A percentile compares a stretch with the other conserved stretches of the same genome.
Conservation (phyloP, 2,888 invertebrate species). For the Hypomecis punctinalis region DNA sequence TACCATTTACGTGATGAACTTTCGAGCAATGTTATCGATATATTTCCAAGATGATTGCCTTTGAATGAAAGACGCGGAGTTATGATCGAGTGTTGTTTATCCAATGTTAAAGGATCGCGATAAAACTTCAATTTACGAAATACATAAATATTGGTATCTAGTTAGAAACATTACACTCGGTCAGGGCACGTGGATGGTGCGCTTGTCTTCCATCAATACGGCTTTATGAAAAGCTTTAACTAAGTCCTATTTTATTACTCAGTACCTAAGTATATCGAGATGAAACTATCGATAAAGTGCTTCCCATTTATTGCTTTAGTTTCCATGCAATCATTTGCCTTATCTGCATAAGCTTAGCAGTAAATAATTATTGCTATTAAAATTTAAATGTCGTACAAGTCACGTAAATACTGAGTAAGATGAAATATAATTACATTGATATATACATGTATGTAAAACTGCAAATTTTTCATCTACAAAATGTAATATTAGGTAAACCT, state of each 20-base stretch:
- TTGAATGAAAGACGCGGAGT: constrained; percentile 27
- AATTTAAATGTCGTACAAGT: background rate
- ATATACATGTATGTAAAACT: too few relatives aligned
- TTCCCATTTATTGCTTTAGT: too few relatives aligned
- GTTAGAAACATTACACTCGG: constrained; percentile 16
- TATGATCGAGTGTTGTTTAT: constrained; percentile 38
- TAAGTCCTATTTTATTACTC: too few relatives aligned
- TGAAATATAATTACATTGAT: too few relatives aligned
- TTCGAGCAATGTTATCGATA: constrained; percentile 20
- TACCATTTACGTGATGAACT: constrained; percentile 20
- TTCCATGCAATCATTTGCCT: too few relatives aligned
- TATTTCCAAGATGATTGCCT: constrained; percentile 28
- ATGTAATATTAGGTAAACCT: too few relatives aligned
- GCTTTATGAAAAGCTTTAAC: constrained; percentile 16
- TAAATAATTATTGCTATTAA: too few relatives aligned
- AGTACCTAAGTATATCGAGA: too few relatives aligned
- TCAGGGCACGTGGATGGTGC: constrained; percentile 19
- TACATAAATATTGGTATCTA: constrained; percentile 19
- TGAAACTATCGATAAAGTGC: too few relatives aligned
- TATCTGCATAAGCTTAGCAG: too few relatives aligned
- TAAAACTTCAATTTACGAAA: constrained; percentile 34
- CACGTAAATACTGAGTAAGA: background rate
- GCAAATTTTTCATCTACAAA: too few relatives aligned
- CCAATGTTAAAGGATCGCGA: constrained; percentile 27
- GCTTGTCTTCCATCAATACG: constrained; percentile 30